Base-by-base conservation (phyloP, 2,797 vertebrate species). In the Premnoplex brunnescens region DNA sequence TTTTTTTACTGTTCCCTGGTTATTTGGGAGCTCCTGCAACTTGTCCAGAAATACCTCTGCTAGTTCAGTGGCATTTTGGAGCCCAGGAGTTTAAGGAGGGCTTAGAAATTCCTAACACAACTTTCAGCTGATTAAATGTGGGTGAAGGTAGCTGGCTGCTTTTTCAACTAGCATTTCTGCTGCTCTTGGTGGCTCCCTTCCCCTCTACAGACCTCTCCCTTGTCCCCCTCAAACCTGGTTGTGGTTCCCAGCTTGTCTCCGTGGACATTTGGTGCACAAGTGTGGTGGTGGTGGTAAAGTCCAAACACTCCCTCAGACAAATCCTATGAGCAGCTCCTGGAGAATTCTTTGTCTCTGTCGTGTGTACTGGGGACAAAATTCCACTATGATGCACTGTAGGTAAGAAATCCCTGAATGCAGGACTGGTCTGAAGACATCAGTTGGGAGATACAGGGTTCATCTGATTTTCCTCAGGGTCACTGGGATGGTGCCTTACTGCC, bases 1-100 rank as follows among this genome's bases (percentile, higher is more conserved):
- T 91, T 92, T 91, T 94, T 74, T 83, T 85, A 92, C 64, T 54
- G 72, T 80, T 92, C 86, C 91, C 87, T 89, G 66, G 95, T 91
- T 89, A 85, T 71, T 93, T 90, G 94, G 91, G 89, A 91, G 69
- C 87, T 96, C 95, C 94, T 96, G 92, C 95, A 96, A 91, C 95
- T 95, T 89, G 87, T 96, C 95, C 62, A 92, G 89, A 95, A 96
- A 91, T 93, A 95, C 91, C 89, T 96, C 83, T 54, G 78, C 60
- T 88, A 27, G 68, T 28, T 83, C 89, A 62, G 73, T 62, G 88
- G 93, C 44, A 24, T 84, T 94, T 90, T 51, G 43, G 55, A 95
- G 91, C 79, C 66, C 69, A 58, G 88, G 83, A 93, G 86, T 96
- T 93, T 90, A 94, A 93, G 95, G 73, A 88, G 94, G 89, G 85